phyloP scores from a whole-genome alignment of 1,140 invertebrate genomes.

The Drosophila funebris region DNA sequence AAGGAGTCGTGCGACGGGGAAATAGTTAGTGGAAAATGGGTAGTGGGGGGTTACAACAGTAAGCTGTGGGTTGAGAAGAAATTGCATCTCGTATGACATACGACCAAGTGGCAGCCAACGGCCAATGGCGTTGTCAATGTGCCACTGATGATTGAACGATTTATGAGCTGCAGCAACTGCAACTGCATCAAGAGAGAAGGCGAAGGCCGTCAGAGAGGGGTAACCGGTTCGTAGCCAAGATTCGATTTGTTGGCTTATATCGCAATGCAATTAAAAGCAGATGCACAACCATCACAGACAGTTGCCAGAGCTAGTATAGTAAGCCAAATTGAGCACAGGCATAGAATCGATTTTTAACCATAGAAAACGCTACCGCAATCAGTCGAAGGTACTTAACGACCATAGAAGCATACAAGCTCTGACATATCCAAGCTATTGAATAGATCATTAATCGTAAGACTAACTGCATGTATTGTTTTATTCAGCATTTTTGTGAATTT shows the following conservation, averaged over 20 bases:
- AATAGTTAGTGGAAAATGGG: no score
- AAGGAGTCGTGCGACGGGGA: background rate
- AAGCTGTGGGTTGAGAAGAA: background rate
- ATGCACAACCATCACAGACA: constrained; percentile 37
- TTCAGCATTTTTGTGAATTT: no score
- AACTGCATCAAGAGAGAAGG: background rate
- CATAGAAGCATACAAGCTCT: background rate
- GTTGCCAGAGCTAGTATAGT: constrained; percentile 8
- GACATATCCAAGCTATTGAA: constrained; percentile 18
- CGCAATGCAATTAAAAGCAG: constrained; percentile 70
- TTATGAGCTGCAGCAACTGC: constrained; percentile 53
- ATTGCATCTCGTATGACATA: constrained; percentile 42
- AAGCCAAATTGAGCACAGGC: background rate
- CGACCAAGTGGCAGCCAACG: constrained; percentile 36
- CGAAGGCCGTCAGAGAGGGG: no score
- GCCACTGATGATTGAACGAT: constrained; percentile 74
- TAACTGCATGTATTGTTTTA: background rate
- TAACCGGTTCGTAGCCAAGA: constrained; percentile 49
- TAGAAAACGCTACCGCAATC: constrained; percentile 14
- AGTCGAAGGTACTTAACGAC: constrained; percentile 37
- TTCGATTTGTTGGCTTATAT: constrained; percentile 58
- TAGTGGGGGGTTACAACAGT: background rate
- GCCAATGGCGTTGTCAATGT: constrained; percentile 68
- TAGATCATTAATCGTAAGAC: constrained; percentile 21
- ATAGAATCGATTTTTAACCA: constrained; percentile 5